Percentiles rank a stretch among this genome's conserved stretches.
Evolutionary conservation across 2,113 vertebrate species (phyloP).

Genomic region (Colossoma macropomum): DNA sequence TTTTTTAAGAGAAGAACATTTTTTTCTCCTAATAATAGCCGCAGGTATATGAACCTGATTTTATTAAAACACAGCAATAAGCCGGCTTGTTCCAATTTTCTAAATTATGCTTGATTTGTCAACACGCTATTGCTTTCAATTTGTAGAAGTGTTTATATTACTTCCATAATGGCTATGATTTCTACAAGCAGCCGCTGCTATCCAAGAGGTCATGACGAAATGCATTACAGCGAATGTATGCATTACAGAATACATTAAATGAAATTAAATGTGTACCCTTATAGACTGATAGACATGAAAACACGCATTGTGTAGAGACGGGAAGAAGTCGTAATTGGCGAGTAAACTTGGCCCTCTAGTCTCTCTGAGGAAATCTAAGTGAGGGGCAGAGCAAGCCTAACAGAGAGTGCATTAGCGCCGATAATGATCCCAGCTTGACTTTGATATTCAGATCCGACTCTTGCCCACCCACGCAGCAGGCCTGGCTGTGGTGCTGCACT

Average conservation of each 20-base stretch:
- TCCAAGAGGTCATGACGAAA: background rate
- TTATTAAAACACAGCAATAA: background rate
- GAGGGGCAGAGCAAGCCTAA: constrained; percentile 32
- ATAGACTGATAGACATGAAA: constrained; percentile 38
- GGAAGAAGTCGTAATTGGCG: constrained; percentile 26
- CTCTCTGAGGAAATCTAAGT: constrained; percentile 46
- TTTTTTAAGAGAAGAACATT: background rate
- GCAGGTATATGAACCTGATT: background rate
- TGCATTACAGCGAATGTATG: background rate
- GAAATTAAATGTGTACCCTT: constrained; percentile 28
- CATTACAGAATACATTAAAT: background rate
- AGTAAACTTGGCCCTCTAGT: constrained; percentile 43
- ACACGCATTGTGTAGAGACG: constrained; percentile 16
- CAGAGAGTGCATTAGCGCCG: constrained; percentile 34
- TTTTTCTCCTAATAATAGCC: background rate
- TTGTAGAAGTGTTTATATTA: background rate
- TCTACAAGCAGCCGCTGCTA: background rate
- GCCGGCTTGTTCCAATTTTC: too few species aligned
- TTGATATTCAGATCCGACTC: constrained; percentile 39
- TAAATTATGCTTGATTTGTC: too few species aligned
- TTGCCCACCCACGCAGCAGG: constrained; percentile 39
- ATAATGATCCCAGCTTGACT: constrained; percentile 54
- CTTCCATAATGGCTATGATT: background rate
- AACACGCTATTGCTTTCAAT: background rate
- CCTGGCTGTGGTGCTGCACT: background rate